Base-by-base conservation (phyloP, 2,888 invertebrate species). In the Chrysomela aeneicollis region DNA sequence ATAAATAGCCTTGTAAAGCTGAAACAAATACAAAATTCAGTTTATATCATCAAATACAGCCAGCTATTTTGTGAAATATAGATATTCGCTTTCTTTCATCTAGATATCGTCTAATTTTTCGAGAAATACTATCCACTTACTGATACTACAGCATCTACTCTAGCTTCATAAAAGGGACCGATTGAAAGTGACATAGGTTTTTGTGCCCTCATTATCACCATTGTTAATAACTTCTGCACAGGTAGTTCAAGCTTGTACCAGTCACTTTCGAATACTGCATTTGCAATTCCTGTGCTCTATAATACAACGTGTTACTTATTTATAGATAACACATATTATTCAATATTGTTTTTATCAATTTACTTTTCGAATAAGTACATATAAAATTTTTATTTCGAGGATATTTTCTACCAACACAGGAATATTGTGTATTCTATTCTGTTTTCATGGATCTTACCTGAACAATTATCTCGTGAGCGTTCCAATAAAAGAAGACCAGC, bases 171-270 rank as follows among this genome's bases (percentile, higher is more conserved):
- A 10, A 72, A 63, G 5, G 70, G 70, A 17, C 73, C 73, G 32
- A 73, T 71, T 0, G 73, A 70, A 63, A 74, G 26, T 1, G 60
- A 64, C 21, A 72, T 26, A 9, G 73, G 71, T 52, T 72, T 73
- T 51, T 73, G 71, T 12, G 72, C 67, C 47, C 73, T 61, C 9
- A 61, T 19, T 17, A 70, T 71, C 35, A 71, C 60, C 42, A 73
- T 53, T 49, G 58, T 53, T 30, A 73, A 19, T 21, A 64, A 46
- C 46, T 69, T 70, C 22, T 63, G 58, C 5, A 66, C 55, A 30
- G 52, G 35, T 8, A 57, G 8, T 12, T 67, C 61, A 9, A 72
- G 52, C 52, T 59, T 15, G 15, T 53, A 58, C 71, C 72, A 72
- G 15, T 70, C 59, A 42, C 71, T 65, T 49, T 59, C 52, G 64